phyloP scores from a whole-genome alignment of 2,797 vertebrate genomes.

The Melanogrammus aeglefinus region DNA sequence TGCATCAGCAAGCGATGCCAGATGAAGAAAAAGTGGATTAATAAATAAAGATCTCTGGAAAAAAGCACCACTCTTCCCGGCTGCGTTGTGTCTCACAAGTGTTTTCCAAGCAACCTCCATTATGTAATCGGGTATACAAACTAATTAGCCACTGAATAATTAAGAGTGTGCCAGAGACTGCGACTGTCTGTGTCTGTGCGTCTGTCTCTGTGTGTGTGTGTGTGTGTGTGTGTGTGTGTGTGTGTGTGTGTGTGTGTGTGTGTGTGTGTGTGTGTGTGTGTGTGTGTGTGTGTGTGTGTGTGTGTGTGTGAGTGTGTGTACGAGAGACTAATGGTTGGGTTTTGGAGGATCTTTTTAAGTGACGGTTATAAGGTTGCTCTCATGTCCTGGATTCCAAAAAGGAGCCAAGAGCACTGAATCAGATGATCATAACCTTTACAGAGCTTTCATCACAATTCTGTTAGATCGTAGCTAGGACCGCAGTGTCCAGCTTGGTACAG shows the following conservation, averaged over 20 bases:
- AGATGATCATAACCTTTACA: not conserved
- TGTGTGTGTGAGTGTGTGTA: constrained; percentile 14
- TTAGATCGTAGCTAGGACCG: not conserved
- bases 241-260: constrained; percentile 20
- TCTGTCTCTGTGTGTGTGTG: constrained; percentile 21
- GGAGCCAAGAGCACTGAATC: constrained; percentile 28
- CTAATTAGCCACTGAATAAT: constrained; percentile 69
- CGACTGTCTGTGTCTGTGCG: constrained; percentile 48
- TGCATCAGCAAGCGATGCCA: constrained; percentile 57
- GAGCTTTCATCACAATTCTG: not conserved
- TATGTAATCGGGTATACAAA: constrained; percentile 56
- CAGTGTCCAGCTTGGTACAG: not conserved
- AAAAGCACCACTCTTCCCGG: constrained; percentile 44
- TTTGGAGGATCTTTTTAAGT: constrained; percentile 60
- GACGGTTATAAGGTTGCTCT: constrained; percentile 50
- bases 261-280: constrained; percentile 46
- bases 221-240: constrained; percentile 40
- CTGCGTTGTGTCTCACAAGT: constrained; percentile 41
- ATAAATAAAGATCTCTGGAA: constrained; percentile 27
- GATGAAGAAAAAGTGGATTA: constrained; percentile 28
- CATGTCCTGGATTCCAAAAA: constrained; percentile 49
- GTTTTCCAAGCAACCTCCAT: constrained; percentile 52
- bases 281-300: constrained; percentile 22
- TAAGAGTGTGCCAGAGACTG: constrained; percentile 53
- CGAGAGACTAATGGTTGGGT: constrained; percentile 41